Percentiles rank a stretch among this genome's conserved stretches.
phyloP scores from a whole-genome alignment of 1,140 invertebrate species.

The Papilio aristodemus region DNA sequence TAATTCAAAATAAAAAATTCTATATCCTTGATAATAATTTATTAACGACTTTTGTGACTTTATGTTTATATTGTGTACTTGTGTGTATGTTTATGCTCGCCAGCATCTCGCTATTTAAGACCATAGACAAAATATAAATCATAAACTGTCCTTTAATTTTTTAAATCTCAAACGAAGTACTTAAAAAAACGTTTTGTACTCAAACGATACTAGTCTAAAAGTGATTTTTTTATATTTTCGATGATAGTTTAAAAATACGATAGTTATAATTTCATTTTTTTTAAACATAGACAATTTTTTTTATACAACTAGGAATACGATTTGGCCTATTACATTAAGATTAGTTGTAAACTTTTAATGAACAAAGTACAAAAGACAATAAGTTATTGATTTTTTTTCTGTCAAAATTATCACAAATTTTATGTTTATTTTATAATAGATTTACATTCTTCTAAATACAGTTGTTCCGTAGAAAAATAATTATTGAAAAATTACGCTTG shows the following conservation, averaged over 20 bases:
- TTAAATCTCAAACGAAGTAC: slow-evolving; percentile 1
- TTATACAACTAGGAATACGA: slow-evolving; percentile 1
- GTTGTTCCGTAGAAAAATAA: no score
- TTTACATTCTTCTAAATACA: no score
- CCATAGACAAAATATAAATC: background rate
- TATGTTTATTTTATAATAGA: no score
- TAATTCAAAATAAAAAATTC: no score
- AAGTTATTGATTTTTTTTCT: background rate
- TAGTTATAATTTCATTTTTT: background rate
- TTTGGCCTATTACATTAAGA: slow-evolving; percentile 15
- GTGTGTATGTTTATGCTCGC: background rate
- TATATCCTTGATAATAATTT: no score
- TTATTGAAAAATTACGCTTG: no score
- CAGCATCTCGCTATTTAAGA: background rate
- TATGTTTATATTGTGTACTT: background rate
- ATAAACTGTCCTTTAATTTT: slow-evolving; percentile 4
- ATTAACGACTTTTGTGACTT: no score
- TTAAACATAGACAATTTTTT: background rate
- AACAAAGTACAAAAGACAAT: slow-evolving; percentile 28
- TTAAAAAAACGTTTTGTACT: background rate
- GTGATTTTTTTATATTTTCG: slow-evolving; percentile 7
- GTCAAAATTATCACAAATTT: background rate
- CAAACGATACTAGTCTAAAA: slow-evolving; percentile 20
- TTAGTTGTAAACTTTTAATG: slow-evolving; percentile 10
- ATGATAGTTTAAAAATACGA: background rate